phyloP scores from a whole-genome alignment of 2,888 invertebrate species.

The Drosophila algonquin region DNA sequence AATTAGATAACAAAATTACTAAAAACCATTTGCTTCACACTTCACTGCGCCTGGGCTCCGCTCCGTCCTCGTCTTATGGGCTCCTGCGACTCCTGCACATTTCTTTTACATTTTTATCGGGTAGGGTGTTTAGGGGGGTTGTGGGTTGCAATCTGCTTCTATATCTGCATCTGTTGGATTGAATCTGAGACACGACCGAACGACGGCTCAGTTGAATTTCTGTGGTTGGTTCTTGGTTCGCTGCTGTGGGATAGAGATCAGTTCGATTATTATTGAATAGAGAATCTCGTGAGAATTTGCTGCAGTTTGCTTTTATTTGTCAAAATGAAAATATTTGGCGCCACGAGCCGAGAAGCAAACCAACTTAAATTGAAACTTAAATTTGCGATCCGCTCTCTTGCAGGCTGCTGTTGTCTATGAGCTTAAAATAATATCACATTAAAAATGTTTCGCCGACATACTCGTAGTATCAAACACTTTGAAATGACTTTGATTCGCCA shows the following conservation, averaged over 20 bases:
- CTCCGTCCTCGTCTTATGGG: constrained; percentile 22
- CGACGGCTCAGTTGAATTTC: constrained; percentile 8
- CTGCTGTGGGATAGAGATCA: constrained; percentile 39
- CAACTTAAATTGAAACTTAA: constrained; percentile 33
- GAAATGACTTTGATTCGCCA: constrained; percentile 15
- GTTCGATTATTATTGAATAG: background rate
- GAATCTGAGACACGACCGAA: background rate
- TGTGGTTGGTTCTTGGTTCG: constrained; percentile 28
- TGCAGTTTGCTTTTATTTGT: constrained; percentile 42
- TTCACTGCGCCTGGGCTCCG: constrained; percentile 30
- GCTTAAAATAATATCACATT: constrained; percentile 78
- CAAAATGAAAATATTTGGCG: constrained; percentile 42
- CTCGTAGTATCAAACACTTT: constrained; percentile 31
- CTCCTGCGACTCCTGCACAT: constrained; percentile 49
- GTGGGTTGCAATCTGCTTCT: background rate
- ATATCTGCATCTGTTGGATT: constrained; percentile 1
- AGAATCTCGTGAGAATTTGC: background rate
- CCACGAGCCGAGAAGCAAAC: constrained; percentile 43
- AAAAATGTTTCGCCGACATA: constrained; percentile 56
- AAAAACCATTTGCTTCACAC: constrained; percentile 62
- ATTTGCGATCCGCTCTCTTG: constrained; percentile 8
- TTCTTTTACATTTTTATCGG: constrained; percentile 55
- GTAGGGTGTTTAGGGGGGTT: background rate
- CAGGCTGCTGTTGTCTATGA: constrained; percentile 44
- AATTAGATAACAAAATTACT: constrained; percentile 67